Conservation (phyloP, 2,888 invertebrate species). For the Chrysomela aeneicollis region DNA sequence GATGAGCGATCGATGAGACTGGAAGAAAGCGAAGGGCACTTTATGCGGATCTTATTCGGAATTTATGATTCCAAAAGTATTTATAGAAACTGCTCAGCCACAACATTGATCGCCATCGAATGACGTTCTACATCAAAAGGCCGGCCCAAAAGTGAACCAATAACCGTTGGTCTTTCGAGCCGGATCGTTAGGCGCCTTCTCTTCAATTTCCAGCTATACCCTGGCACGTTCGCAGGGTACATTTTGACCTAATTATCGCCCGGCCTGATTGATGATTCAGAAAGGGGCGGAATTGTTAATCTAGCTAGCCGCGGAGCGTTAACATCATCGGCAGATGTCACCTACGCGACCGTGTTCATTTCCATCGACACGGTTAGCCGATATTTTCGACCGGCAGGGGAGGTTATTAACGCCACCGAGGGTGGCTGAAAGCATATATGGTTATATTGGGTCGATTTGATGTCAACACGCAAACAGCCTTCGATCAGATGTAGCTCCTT, state of each 20-base stretch:
- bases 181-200: too few relatives aligned
- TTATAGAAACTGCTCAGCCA: not conserved
- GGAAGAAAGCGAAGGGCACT: not conserved
- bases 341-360: not conserved
- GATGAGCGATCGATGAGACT: not conserved
- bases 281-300: conserved; percentile 38
- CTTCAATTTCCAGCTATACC: too few relatives aligned
- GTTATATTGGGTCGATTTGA: too few relatives aligned
- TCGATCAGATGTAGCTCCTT: too few relatives aligned
- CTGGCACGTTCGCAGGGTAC: conserved; percentile 24
- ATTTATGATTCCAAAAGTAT: not conserved
- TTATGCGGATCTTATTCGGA: not conserved
- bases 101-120: not conserved
- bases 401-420: too few relatives aligned
- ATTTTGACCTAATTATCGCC: conserved; percentile 37
- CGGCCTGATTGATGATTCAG: conserved; percentile 40
- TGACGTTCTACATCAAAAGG: not conserved
- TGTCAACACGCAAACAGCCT: too few relatives aligned
- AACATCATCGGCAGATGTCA: conserved; percentile 34
- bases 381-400: not conserved
- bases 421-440: too few relatives aligned
- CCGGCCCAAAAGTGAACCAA: too few relatives aligned
- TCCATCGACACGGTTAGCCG: not conserved
- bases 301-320: conserved; percentile 33
- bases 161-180: too few relatives aligned